Evolutionary conservation across 2,797 vertebrate genomes (phyloP), one percentile per base, ranked within the genome.

Genomic region (Naso thynnoides): DNA sequence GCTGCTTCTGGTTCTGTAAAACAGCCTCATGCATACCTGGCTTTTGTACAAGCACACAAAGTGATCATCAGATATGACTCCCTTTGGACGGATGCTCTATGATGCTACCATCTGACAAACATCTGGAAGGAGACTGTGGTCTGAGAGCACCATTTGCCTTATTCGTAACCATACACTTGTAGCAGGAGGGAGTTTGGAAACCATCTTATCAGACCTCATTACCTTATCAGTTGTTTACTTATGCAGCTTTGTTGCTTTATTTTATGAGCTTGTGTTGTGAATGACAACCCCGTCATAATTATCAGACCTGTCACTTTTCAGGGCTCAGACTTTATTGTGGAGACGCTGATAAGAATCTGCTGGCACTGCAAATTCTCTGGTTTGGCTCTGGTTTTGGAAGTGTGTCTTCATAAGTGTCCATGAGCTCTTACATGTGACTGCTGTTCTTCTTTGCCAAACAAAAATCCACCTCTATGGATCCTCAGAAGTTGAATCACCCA

Each of bases 101-200:
- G 52, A 23, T 33, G 50, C 36, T 54, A 19, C 52, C 78, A 86
- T 78, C 81, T 86, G 78, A 66, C 56, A 72, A 76, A 87, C 83
- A 85, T 82, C 70, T 86, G 77, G 67, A 69, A 52, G 50, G 27
- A 47, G 16, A 64, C 49, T 50, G 48, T 29, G 53, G 53, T 64
- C 33, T 76, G 16, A 67, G 13, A 70, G 29, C 66, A 24, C 31
- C 26, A 14, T 69, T 64, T 68, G n/a, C 41, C 7, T 57, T 64
- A 2, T 68, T 67, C 49, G 27, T n/a, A 60, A 19, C 14, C 24
- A 42, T 70, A 68, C 73, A 74, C 61, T 31, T 19, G 45, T 44
- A 38, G 58, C 38, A 65, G 41, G 45, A 70, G 19, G 13, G 24
- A 66, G 33, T 26, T 10, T 49, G 0, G 1, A 26, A 71, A 42